Percentiles rank a stretch among this genome's conserved stretches.
Evolutionary conservation across 1,140 invertebrate genomes (phyloP).

Genomic region (Semibalanus balanoides): DNA sequence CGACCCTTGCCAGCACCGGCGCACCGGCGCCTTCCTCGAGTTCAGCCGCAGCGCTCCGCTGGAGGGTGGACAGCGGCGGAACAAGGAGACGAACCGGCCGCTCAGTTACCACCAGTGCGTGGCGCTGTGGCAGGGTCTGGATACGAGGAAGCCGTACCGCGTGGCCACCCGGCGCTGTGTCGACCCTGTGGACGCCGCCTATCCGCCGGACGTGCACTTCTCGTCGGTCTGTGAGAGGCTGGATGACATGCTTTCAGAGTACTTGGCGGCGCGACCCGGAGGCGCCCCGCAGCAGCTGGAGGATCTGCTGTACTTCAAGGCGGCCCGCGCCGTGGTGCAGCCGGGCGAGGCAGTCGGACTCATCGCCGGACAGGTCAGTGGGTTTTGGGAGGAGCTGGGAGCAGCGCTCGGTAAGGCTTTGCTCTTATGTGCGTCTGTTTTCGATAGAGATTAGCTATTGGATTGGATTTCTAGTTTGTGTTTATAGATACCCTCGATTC

Average conservation of each 20-base stretch:
- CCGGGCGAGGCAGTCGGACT: conserved; percentile 95
- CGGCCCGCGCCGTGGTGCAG: conserved; percentile 55
- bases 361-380: conserved; percentile 60
- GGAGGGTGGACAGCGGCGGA: background rate
- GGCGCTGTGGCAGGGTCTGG: background rate
- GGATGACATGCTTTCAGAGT: conserved; percentile 48
- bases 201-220: conserved; percentile 55
- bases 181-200: conserved; percentile 52
- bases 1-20: background rate
- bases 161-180: conserved; percentile 25
- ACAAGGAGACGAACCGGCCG: background rate
- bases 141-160: conserved; percentile 21
- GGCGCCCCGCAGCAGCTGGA: conserved; percentile 36
- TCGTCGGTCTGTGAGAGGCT: conserved; percentile 68
- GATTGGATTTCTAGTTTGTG: too few relatives aligned
- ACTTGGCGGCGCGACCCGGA: conserved; percentile 37
- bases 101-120: background rate
- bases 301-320: conserved; percentile 60
- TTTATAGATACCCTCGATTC: too few relatives aligned
- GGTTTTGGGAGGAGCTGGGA: too few relatives aligned
- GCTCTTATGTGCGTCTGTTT: too few relatives aligned
- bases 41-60: conserved; percentile 14
- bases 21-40: conserved; percentile 25
- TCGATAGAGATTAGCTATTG: too few relatives aligned
- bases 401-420: too few relatives aligned